Base-by-base conservation (phyloP, 2,797 vertebrate species). In the Gambelia wislizenii region DNA sequence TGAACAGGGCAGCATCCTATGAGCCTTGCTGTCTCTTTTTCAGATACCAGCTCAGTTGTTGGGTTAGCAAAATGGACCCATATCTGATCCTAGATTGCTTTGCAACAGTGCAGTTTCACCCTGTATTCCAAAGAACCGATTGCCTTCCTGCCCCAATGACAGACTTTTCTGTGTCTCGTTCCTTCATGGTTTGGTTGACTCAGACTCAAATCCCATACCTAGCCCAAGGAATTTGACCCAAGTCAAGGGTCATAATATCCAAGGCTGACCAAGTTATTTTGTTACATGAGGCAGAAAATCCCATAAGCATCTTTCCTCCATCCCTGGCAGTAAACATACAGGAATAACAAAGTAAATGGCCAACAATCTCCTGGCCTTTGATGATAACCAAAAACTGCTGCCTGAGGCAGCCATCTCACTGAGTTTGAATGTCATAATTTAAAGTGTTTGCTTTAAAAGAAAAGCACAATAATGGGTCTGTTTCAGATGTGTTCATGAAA, bases 41-140 rank as follows among this genome's bases (percentile, higher is more conserved):
- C 30, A 64, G 49, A 59, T 44, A 69, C 36, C 76, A 42, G 54
- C 27, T 80, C 59, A 14, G 3, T 82, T 0, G 0, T 20, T 16
- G 61, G 87, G 47, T 92, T 91, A 47, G 44, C 76, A 86, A 16
- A 78, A 69, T 76, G 87, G 69, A 84, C 61, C 22, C 74, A 64
- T 61, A n/a, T 86, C 74, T 47, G 27, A 54, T 88, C 36, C 4
- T 64, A 76, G 86, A 74, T 27, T 7, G 39, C 72, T 2, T 16
- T 22, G 52, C 18, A 36, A 1, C 12, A 30, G 36, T 10, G 39
- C 3, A 20, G 7, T 94, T 83, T 93, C 72, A 72, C 59, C 86
- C 69, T 76, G 16, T 87, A 8, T 82, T 91, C 92, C 86, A 61
- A 33, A 33, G 56, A 4, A 44, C 3, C 1, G 18, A 12, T 18